Evolutionary conservation across 1,140 invertebrate species (phyloP).

Genomic region (Calycopis cecrops): DNA sequence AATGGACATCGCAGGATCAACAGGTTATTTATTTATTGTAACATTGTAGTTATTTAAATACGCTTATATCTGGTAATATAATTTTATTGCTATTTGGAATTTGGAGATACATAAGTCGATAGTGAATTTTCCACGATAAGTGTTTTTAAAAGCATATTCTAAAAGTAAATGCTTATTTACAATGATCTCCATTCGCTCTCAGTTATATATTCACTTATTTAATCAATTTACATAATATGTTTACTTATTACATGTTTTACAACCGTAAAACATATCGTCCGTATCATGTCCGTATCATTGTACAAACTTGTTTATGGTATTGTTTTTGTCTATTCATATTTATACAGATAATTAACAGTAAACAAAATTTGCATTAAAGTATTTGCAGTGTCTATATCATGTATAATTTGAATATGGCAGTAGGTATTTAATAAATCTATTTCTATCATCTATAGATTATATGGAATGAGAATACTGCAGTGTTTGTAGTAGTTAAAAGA

Average conservation of each 20-base stretch:
- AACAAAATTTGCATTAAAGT: neutral
- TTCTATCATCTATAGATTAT: no score
- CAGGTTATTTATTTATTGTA: constrained; percentile 36
- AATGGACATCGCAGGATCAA: neutral
- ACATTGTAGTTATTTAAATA: constrained; percentile 29
- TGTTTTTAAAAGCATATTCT: no score
- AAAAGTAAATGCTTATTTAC: no score
- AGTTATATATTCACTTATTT: constrained; percentile 9
- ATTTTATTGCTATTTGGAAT: neutral
- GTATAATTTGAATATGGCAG: no score
- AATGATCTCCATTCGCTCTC: no score
- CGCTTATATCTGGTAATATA: constrained; percentile 34
- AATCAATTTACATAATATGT: constrained; percentile 24
- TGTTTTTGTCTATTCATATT: neutral
- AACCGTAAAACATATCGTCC: constrained; percentile 28
- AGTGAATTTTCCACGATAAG: neutral
- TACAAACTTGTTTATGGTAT: constrained; percentile 19
- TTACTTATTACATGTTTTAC: constrained; percentile 24
- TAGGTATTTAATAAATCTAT: no score
- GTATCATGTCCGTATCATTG: constrained; percentile 28
- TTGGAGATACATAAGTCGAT: neutral
- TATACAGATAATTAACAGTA: constrained; percentile 1
- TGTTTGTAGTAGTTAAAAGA: no score
- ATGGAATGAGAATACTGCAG: no score
- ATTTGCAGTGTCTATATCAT: neutral